phyloP scores from a whole-genome alignment of 2,888 invertebrate genomes.

The Salticus scenicus region DNA sequence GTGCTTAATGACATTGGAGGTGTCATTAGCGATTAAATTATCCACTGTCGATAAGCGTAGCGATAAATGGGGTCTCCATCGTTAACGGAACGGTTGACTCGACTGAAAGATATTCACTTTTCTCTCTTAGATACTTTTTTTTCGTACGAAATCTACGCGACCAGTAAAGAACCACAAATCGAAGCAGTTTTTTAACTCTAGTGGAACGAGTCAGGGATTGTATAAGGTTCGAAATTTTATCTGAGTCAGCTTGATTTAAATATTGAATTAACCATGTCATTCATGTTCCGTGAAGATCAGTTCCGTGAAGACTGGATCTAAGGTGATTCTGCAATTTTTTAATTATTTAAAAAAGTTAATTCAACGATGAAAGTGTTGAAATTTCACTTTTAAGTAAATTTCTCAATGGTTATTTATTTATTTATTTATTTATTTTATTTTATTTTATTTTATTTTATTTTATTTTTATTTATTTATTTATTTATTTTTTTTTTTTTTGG shows the following conservation, averaged over 20 bases:
- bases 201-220: neutral
- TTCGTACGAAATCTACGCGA: neutral
- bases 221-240: slow-evolving; percentile 2
- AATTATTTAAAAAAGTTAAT: slow-evolving; percentile 1
- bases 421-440: too few species aligned
- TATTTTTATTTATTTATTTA: too few species aligned
- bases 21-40: slow-evolving; percentile 69
- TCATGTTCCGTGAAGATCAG: neutral
- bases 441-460: too few species aligned
- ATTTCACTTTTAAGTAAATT: slow-evolving; percentile 1
- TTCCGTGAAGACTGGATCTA: neutral
- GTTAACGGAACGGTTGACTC: slow-evolving; percentile 63
- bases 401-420: too few species aligned
- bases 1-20: slow-evolving; percentile 65
- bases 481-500: too few species aligned
- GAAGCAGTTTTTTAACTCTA: slow-evolving; percentile 16
- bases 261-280: slow-evolving; percentile 17
- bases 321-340: slow-evolving; percentile 9
- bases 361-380: neutral
- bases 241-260: slow-evolving; percentile 26
- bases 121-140: slow-evolving; percentile 17
- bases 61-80: slow-evolving; percentile 67
- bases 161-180: slow-evolving; percentile 8
- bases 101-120: slow-evolving; percentile 64
- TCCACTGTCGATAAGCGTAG: slow-evolving; percentile 66